Evolutionary conservation across 2,797 vertebrate species (phyloP).

Genomic region (Anisognathus igniventris): DNA sequence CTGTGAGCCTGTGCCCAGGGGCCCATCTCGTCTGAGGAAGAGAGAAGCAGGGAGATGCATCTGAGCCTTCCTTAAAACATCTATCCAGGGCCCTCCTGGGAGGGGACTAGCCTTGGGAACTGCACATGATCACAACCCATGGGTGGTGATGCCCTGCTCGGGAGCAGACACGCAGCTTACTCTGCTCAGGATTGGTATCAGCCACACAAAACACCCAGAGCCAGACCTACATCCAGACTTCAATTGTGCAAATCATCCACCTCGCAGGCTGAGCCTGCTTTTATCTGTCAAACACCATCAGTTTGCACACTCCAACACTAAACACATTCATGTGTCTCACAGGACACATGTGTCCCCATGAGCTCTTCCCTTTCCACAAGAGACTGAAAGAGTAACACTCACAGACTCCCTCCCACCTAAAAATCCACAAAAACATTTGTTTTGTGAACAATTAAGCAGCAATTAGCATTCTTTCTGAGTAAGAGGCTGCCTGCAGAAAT

Average conservation of each 20-base stretch:
- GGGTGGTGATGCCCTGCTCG: neutral
- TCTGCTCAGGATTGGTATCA: neutral
- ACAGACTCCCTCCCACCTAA: neutral
- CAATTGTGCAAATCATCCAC: neutral
- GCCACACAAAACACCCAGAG: neutral
- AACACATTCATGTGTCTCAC: neutral
- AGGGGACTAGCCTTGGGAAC: fast-evolving
- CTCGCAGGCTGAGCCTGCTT: neutral
- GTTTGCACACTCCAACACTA: neutral
- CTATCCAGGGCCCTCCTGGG: neutral
- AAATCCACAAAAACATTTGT: neutral
- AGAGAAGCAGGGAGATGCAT: neutral
- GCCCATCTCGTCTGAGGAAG: neutral
- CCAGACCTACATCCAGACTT: neutral
- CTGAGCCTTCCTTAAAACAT: neutral
- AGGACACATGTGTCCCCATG: neutral
- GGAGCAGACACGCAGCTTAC: neutral
- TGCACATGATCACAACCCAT: fast-evolving
- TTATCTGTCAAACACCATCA: neutral
- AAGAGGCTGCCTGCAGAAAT: neutral
- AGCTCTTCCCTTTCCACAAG: neutral
- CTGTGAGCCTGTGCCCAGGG: neutral
- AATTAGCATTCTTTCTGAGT: neutral
- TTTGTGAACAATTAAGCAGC: conserved; percentile 11
- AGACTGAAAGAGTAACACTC: neutral